These are phyloP conservation scores for Chrysaora quinquecirrha DNA, from an alignment of 30 jellyfish, hydroid and myxozoan species.

Conservation along the genomic window DNA sequence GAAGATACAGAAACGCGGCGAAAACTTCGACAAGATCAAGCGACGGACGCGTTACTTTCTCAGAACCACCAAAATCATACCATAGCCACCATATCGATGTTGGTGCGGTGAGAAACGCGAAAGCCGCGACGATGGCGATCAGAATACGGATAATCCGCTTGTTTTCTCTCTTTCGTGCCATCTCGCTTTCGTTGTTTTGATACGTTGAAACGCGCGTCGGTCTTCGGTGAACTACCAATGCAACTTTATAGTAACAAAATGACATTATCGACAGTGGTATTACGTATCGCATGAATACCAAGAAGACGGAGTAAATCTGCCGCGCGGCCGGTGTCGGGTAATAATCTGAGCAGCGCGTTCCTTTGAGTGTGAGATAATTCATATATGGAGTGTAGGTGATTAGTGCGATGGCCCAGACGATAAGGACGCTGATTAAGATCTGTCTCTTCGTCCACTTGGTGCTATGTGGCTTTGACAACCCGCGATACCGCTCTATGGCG, in stretches of 20 bases:
- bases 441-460: constrained; percentile 44
- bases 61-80: constrained; percentile 76
- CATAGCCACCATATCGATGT: constrained; percentile 89
- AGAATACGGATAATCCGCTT: constrained; percentile 61
- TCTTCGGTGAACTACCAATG: constrained; percentile 53
- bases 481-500: constrained; percentile 86
- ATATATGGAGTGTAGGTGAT: constrained; percentile 66
- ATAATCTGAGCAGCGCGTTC: constrained; percentile 41
- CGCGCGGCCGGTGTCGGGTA: constrained; percentile 62
- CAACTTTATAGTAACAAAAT: constrained; percentile 60
- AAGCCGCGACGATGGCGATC: constrained; percentile 63
- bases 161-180: constrained; percentile 58
- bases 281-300: constrained; percentile 55
- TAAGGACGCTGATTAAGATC: constrained; percentile 34
- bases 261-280: constrained; percentile 61
- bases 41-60: constrained; percentile 14
- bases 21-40: constrained; percentile 77
- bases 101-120: constrained; percentile 79
- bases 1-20: constrained; percentile 77
- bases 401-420: constrained; percentile 70
- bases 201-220: constrained; percentile 51
- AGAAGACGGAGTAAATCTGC: constrained; percentile 50
- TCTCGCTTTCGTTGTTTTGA: constrained; percentile 42
- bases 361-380: constrained; percentile 29
- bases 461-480: constrained; percentile 51